A percentile compares a stretch with the other conserved stretches of the same genome.
These are phyloP conservation scores for Sylvilagus floridanus DNA, from an alignment of 2,797 vertebrate genomes.

Conservation along the genomic window DNA sequence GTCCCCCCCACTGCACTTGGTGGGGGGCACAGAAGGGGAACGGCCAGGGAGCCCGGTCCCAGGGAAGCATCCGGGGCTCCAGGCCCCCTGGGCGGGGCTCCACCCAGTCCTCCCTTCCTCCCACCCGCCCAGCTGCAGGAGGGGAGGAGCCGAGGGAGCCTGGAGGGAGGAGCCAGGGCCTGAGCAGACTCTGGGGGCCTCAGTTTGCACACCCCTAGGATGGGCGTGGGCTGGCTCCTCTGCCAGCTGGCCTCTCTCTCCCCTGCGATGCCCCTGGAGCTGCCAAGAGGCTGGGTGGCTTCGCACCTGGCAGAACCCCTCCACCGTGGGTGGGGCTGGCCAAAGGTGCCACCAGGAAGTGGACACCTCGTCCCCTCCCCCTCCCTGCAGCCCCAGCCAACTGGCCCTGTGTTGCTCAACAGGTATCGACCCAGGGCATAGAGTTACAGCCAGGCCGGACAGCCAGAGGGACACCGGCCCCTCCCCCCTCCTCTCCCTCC, in stretches of 20 bases:
- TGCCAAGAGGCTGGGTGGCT: background rate
- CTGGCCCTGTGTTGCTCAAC: conserved; percentile 48
- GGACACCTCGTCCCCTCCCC: background rate
- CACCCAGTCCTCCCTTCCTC: background rate
- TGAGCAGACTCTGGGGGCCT: background rate
- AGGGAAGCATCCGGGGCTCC: conserved; percentile 60
- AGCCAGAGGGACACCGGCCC: background rate
- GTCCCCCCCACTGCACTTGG: background rate
- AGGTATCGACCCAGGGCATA: background rate
- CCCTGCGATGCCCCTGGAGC: too few species aligned
- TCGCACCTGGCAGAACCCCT: background rate
- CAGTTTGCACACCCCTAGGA: background rate
- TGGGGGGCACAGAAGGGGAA: conserved; percentile 65
- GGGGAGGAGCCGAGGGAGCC: background rate
- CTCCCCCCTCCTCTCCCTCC: too few species aligned
- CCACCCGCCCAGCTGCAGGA: conserved; percentile 47
- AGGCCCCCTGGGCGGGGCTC: background rate
- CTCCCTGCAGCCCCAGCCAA: background rate
- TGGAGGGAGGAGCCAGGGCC: background rate
- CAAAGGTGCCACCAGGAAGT: conserved; percentile 1
- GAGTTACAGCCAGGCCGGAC: conserved; percentile 3
- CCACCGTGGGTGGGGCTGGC: background rate
- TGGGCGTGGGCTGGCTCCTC: background rate
- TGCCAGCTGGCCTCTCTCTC: background rate
- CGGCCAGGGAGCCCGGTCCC: background rate